Evolutionary conservation across 1,140 invertebrate genomes (phyloP), one percentile per base, ranked within the genome.

Genomic region (Drosophila bocki): DNA sequence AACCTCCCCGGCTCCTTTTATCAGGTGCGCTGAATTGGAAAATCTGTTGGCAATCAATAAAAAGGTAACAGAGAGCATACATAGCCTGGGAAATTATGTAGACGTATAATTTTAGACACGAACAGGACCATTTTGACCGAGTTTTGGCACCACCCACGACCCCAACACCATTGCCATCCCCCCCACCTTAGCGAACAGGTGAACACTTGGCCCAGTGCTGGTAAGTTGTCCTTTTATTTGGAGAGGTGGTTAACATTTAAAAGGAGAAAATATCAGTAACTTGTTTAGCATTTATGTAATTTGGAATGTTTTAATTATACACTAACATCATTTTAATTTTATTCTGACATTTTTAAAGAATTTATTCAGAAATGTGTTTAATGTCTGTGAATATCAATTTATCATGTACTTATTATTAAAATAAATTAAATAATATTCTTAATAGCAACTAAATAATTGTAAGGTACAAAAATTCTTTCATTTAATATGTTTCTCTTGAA

Each of bases 81-180:
- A 72, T 72, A 51, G 69, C 69, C 65, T 75, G 65, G 45, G 61
- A 75, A 65, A 78, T 87, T 71, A 75, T 84, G 61, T 72, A 84
- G 72, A 75, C 68, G 54, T 80, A 78, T 88, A 84, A 80, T 75
- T 88, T 88, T 88, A 87, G 85, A 80, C 84, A 83, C 80, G 76
- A 82, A 77, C 69, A 60, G 59, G 59, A 56, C 51, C 60, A 42
- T 84, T 70, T 76, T 87, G 80, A 83, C 84, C 84, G 84, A 84
- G 77, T 87, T 87, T 80, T 70, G 74, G 69, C 60, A 50, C 68
- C 48, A 44, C 53, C 74, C 67, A 41, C 41, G 12, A 54, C 33
- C 26, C 60, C 44, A 41, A 11, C 35, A 35, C 11, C 42, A 45
- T 29, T 13, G 33, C 63, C 45, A 42, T 12, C 22, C 35, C 53